Conservation (phyloP, 2,113 vertebrate species). For the Mustela lutreola region DNA sequence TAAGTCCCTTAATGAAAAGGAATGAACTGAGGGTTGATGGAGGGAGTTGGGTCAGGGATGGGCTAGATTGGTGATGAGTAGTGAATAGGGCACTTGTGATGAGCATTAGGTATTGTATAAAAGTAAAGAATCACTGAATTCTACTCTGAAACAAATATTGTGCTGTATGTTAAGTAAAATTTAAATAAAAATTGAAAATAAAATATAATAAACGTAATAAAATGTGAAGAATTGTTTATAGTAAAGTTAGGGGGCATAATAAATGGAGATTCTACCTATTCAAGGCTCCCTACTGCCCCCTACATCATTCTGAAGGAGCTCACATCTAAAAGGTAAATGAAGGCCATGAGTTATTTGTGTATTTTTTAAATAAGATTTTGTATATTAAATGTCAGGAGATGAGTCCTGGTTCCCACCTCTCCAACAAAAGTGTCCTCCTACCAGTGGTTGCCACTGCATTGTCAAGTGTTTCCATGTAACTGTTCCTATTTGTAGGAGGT, state of each 20-base stretch:
- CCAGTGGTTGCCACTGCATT: not conserved
- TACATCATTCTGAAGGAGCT: not conserved
- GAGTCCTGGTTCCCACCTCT: slow-evolving; percentile 32
- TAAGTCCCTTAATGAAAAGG: not conserved
- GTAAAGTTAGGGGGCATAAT: not conserved
- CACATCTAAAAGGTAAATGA: not conserved
- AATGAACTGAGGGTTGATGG: not conserved
- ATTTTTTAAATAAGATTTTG: not conserved
- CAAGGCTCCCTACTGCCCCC: not conserved
- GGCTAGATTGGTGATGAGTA: not conserved
- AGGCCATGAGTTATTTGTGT: not conserved
- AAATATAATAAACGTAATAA: not conserved
- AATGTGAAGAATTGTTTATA: not conserved
- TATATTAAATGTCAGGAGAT: slow-evolving; percentile 21
- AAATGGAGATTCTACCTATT: slow-evolving; percentile 45
- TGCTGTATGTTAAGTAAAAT: not conserved
- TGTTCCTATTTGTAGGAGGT: slow-evolving; percentile 56
- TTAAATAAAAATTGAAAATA: not conserved
- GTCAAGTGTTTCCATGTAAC: not conserved
- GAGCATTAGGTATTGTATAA: not conserved
- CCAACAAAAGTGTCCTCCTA: not conserved
- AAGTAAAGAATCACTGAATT: not conserved
- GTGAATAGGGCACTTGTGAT: not conserved
- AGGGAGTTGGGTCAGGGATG: not conserved
- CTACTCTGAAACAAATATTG: not conserved